These are phyloP conservation scores for Pithys albifrons DNA, from an alignment of 2,113 vertebrate genomes.

Conservation along the genomic window DNA sequence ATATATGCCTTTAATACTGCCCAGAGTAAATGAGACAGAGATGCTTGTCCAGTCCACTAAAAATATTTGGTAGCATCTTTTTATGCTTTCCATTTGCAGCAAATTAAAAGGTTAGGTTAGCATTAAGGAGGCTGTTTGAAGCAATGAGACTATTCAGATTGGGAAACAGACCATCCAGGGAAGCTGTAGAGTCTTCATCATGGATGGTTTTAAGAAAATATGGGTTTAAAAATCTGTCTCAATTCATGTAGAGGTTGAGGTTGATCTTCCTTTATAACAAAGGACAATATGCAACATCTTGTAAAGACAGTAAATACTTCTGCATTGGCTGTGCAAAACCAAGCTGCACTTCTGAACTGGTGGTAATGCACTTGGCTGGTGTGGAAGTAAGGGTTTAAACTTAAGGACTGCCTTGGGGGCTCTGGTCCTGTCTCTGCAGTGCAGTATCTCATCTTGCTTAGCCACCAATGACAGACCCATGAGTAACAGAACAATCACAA, in stretches of 20 bases:
- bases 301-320: background rate
- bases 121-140: background rate
- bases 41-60: background rate
- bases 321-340: background rate
- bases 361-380: background rate
- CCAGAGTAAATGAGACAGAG: background rate
- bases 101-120: background rate
- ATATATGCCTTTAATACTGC: background rate
- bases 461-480: fast-evolving
- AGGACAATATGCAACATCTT: background rate
- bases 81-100: background rate
- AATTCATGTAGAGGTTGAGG: background rate
- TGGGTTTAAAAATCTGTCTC: background rate
- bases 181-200: background rate
- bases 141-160: background rate
- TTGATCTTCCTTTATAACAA: background rate
- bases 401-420: background rate
- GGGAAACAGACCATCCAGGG: background rate
- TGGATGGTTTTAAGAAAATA: background rate
- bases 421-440: background rate
- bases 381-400: background rate
- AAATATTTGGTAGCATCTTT: background rate
- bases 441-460: background rate
- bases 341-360: background rate
- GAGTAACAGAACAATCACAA: background rate